Evolutionary conservation across 2,888 invertebrate species (phyloP), one percentile per base, ranked within the genome.

Genomic region (Dicranocentrus wangi): DNA sequence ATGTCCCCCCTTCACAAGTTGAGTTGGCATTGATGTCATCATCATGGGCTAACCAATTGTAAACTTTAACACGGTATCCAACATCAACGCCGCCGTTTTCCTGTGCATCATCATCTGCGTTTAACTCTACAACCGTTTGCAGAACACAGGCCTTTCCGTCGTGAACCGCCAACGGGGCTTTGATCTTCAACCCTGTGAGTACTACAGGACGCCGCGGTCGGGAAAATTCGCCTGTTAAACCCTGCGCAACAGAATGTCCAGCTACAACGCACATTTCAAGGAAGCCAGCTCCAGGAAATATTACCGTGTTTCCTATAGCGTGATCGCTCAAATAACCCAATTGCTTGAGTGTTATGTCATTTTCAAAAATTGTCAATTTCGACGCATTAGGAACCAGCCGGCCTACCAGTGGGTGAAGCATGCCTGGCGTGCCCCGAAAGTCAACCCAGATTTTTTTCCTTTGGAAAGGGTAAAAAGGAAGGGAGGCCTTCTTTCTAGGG

Each of bases 381-480:
- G 80, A 68, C 0, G 80, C 73, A 63, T 68, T 73, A 8, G 25
- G 42, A 15, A 80, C 1, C 1, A 69, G 13, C 5, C 15, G 21
- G 13, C 83, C 83, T 8, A 83, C 15, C 15, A 83, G 71, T 10
- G 81, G 77, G 43, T 83, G 83, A 15, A 83, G 13, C 0, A n/a
- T 13, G 17, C 39, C 25, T 1, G 73, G 63, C 1, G 32, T 43
- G 3, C 43, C 27, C n/a, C 65, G 43, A 10, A 76, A 65, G 7
- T 72, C 60, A 5, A 70, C 63, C 83, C 83, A 83, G 15, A 75
- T 47, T 8, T 43, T 47, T n/a, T 81, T 81, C 15, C 77, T 42
- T 39, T 80, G 47, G 32, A 83, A 83, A 3, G 70, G 83, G n/a
- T 83, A 83, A 19, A 60, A 75, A 0, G 80, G 83, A 2, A 80